phyloP scores from a whole-genome alignment of 2,888 invertebrate genomes.

The Spilosoma lubricipeda region DNA sequence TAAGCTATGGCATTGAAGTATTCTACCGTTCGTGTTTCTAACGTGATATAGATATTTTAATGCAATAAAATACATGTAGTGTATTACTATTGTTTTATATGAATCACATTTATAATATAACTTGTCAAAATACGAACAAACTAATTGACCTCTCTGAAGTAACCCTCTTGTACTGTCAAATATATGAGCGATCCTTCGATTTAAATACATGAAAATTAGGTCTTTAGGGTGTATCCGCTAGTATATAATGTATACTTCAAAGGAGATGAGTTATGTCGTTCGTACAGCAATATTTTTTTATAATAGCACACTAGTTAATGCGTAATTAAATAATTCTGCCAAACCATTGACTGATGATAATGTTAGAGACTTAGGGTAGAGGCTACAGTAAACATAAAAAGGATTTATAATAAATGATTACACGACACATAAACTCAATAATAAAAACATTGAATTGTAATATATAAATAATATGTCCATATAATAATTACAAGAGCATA shows the following conservation, averaged over 20 bases:
- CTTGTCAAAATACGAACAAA: slow-evolving; percentile 9
- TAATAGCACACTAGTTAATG: slow-evolving; percentile 42
- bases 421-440: slow-evolving; percentile 73
- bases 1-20: slow-evolving; percentile 55
- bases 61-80: slow-evolving; percentile 47
- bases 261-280: slow-evolving; percentile 15
- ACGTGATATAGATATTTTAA: slow-evolving; percentile 39
- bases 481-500: slow-evolving; percentile 63
- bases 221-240: neutral
- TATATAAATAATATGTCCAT: slow-evolving; percentile 50
- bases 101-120: slow-evolving; percentile 18
- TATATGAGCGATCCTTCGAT: neutral
- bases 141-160: slow-evolving; percentile 1
- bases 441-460: slow-evolving; percentile 73
- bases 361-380: slow-evolving; percentile 34
- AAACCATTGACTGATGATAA: slow-evolving; percentile 18
- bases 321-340: slow-evolving; percentile 37
- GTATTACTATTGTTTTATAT: slow-evolving; percentile 33
- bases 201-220: neutral
- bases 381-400: slow-evolving; percentile 47
- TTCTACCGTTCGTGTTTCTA: slow-evolving; percentile 50
- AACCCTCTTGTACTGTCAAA: neutral
- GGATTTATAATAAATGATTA: slow-evolving; percentile 53
- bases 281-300: slow-evolving; percentile 28
- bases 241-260: neutral